Percentiles rank a stretch among this genome's conserved stretches.
Conservation (phyloP, 1,140 invertebrate genomes). For the Phocides pigmalion region DNA sequence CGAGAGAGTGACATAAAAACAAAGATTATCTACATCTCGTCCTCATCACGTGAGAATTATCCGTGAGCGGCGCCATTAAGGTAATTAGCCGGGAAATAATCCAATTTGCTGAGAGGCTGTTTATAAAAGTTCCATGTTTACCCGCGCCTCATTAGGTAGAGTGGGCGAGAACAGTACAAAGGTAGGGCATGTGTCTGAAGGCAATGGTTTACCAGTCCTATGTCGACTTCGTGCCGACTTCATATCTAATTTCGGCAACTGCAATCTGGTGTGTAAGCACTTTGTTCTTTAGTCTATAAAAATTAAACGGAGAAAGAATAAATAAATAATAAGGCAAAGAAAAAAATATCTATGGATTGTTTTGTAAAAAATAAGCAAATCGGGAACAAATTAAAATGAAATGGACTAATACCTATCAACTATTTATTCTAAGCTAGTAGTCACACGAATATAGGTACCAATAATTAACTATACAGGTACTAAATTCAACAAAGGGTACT, state of each 20-base stretch:
- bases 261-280: neutral
- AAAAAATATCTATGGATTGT: too few species aligned
- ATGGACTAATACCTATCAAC: too few species aligned
- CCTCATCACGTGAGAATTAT: constrained; percentile 24
- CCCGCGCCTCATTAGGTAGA: constrained; percentile 33
- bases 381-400: too few species aligned
- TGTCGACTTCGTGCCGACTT: neutral
- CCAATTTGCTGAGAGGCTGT: constrained; percentile 41
- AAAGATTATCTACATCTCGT: constrained; percentile 14
- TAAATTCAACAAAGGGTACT: too few species aligned
- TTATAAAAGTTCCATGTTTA: constrained; percentile 45
- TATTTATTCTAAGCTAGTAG: too few species aligned
- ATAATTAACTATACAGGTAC: too few species aligned
- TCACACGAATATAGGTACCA: too few species aligned
- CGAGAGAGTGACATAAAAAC: constrained; percentile 13
- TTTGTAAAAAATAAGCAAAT: too few species aligned
- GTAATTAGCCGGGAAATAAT: constrained; percentile 48
- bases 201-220: neutral
- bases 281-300: too few species aligned
- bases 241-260: neutral
- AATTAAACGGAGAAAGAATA: too few species aligned
- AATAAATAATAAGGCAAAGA: too few species aligned
- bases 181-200: neutral
- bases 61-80: constrained; percentile 45
- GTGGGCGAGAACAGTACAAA: constrained; percentile 29